Conservation (phyloP, 2,888 invertebrate genomes). For the Koerneria pararmatus region DNA sequence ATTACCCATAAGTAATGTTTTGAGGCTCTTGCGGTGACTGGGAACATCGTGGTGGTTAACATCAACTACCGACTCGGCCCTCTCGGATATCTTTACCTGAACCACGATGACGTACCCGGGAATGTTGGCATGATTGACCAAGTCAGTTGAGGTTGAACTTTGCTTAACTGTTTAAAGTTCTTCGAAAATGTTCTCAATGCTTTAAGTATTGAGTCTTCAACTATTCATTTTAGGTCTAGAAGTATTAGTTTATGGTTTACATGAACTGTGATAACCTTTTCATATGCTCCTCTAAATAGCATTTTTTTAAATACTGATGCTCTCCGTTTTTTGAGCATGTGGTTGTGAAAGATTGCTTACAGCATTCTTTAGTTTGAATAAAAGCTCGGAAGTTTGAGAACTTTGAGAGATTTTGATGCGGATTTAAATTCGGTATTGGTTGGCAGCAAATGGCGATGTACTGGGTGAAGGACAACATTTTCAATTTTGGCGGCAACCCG, state of each 20-base stretch:
- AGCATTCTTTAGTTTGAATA: not conserved
- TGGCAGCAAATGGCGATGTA: conserved; percentile 78
- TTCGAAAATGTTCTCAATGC: not conserved
- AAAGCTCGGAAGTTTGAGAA: not conserved
- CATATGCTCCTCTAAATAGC: too few species aligned
- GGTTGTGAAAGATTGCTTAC: too few species aligned
- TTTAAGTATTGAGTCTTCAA: not conserved
- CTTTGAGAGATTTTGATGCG: too few species aligned
- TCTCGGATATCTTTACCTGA: conserved; percentile 86
- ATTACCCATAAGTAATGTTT: not conserved
- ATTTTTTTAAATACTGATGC: too few species aligned
- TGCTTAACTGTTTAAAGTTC: not conserved
- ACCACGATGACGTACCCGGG: conserved; percentile 73
- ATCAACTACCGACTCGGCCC: conserved; percentile 74
- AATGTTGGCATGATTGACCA: conserved; percentile 89
- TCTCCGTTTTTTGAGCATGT: too few species aligned
- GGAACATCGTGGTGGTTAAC: conserved; percentile 87
- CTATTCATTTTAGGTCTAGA: conserved; percentile 11
- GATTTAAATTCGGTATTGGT: conserved; percentile 12
- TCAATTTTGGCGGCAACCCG: conserved; percentile 83
- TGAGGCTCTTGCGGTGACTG: conserved; percentile 73
- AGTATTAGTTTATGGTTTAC: too few species aligned
- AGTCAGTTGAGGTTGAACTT: conserved; percentile 30
- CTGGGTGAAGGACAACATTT: conserved; percentile 88
- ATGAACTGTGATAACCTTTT: too few species aligned